phyloP scores from a whole-genome alignment of 2,888 invertebrate species.

The Parnassius glacialis region DNA sequence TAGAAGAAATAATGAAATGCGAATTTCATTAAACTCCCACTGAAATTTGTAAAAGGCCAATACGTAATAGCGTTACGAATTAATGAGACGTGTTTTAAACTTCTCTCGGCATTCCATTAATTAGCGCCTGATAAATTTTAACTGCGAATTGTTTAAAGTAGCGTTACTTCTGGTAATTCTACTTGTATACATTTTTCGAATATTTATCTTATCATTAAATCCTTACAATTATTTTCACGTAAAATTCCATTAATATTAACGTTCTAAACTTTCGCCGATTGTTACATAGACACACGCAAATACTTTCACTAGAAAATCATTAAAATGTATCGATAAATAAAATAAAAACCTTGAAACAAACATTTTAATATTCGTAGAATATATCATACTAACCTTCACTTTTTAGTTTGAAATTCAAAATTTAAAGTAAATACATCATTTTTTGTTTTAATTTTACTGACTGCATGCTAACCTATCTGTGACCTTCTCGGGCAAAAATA shows the following conservation, averaged over 20 bases:
- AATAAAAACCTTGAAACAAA: too few relatives aligned
- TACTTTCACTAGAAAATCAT: too few relatives aligned
- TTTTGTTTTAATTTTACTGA: too few relatives aligned
- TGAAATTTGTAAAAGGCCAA: constrained; percentile 44
- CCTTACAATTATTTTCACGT: constrained; percentile 3
- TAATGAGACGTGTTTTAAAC: constrained; percentile 53
- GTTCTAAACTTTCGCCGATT: too few relatives aligned
- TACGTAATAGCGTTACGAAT: constrained; percentile 50
- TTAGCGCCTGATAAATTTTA: constrained; percentile 49
- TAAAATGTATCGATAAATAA: too few relatives aligned
- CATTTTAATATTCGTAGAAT: too few relatives aligned
- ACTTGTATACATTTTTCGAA: constrained; percentile 16
- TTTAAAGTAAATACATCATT: too few relatives aligned
- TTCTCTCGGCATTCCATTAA: constrained; percentile 53
- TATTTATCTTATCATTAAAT: constrained; percentile 6
- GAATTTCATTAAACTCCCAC: constrained; percentile 40
- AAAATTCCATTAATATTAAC: neutral
- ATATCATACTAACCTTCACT: too few relatives aligned
- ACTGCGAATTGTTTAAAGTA: constrained; percentile 28
- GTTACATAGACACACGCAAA: too few relatives aligned
- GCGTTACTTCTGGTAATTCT: constrained; percentile 21
- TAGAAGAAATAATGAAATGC: constrained; percentile 36
- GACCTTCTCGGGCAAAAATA: too few relatives aligned
- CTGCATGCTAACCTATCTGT: too few relatives aligned
- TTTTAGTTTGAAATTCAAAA: too few relatives aligned